phyloP scores from a whole-genome alignment of 2,113 vertebrate species.

The Peromyscus californicus region DNA sequence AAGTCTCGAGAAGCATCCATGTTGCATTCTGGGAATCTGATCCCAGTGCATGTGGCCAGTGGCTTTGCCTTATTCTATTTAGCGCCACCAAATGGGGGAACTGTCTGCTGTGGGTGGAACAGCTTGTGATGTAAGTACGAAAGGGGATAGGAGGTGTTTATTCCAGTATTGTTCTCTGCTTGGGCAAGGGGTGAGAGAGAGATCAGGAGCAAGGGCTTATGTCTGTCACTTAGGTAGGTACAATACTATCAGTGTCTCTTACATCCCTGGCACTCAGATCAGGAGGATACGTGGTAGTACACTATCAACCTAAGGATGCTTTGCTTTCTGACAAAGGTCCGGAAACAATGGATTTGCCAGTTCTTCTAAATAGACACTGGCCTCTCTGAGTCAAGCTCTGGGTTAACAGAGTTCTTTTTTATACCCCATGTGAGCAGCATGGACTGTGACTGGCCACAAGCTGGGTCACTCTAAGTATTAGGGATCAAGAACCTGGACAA shows the following conservation, averaged over 20 bases:
- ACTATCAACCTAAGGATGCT: background rate
- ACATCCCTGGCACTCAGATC: background rate
- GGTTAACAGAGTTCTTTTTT: background rate
- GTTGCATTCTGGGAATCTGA: background rate
- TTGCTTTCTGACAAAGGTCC: background rate
- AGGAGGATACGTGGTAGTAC: background rate
- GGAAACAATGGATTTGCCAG: background rate
- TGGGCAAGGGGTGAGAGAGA: background rate
- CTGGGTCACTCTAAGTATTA: background rate
- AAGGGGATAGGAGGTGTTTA: background rate
- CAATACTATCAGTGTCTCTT: background rate
- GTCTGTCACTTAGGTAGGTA: background rate
- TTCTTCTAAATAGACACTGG: background rate
- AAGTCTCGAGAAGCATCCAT: accelerated
- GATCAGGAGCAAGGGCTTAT: background rate
- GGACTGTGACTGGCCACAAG: background rate
- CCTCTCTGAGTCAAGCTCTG: background rate
- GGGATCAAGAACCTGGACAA: background rate
- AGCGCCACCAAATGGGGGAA: background rate
- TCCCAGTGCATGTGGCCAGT: background rate
- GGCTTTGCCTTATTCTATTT: background rate
- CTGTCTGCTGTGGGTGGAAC: background rate
- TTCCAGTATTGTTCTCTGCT: background rate
- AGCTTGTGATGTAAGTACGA: background rate
- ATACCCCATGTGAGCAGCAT: no score